A percentile compares a stretch with the other conserved stretches of the same genome.
These are phyloP conservation scores for Oreochromis spilurus DNA, from an alignment of 2,113 vertebrate species.

Conservation along the genomic window DNA sequence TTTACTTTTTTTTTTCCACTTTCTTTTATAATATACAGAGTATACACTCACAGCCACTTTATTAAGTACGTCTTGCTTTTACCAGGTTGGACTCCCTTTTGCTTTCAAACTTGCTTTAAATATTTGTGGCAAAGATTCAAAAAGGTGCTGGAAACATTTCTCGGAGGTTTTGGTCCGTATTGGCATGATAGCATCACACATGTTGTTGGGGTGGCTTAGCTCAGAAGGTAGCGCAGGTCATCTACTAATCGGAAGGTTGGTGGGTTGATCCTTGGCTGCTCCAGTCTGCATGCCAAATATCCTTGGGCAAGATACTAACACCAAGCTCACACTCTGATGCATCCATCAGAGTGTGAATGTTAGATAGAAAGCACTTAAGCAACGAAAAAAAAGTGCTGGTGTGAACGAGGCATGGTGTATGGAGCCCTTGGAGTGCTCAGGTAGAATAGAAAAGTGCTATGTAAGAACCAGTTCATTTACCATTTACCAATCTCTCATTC, in stretches of 20 bases:
- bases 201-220: neutral
- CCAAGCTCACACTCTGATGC: neutral
- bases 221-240: neutral
- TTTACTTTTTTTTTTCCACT: neutral
- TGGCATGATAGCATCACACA: neutral
- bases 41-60: neutral
- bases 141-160: neutral
- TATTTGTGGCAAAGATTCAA: neutral
- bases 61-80: neutral
- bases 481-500: neutral
- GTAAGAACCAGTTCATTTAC: neutral
- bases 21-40: neutral
- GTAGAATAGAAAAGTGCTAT: neutral
- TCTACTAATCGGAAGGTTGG: neutral
- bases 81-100: neutral
- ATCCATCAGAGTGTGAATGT: neutral
- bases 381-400: accelerated
- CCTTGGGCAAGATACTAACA: neutral
- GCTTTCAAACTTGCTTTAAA: neutral
- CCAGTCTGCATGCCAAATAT: neutral
- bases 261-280: neutral
- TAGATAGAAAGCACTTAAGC: neutral
- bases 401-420: neutral
- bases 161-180: neutral
- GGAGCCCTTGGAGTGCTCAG: neutral